Evolutionary conservation across 2,113 vertebrate species (phyloP).

Genomic region (Anser brachyrhynchus): DNA sequence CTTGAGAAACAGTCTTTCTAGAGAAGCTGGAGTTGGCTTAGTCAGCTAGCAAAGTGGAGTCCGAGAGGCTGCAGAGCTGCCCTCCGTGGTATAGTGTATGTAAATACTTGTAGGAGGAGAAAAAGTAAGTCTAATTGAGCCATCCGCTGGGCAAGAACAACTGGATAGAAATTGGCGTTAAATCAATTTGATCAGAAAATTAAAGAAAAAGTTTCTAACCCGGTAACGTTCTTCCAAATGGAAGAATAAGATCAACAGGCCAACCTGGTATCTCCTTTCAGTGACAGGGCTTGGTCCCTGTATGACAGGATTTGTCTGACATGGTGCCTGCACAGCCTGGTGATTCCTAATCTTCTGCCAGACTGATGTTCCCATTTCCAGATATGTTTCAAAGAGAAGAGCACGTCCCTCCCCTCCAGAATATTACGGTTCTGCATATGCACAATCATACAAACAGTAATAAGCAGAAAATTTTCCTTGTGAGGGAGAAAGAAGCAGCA

Average conservation of each 20-base stretch:
- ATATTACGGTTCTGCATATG: neutral
- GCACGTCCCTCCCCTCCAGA: neutral
- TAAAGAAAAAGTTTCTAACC: fast-evolving
- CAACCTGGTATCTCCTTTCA: neutral
- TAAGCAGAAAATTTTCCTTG: neutral
- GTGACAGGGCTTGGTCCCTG: fast-evolving
- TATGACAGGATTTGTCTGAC: neutral
- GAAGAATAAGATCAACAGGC: neutral
- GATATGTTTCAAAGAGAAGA: neutral
- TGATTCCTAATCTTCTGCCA: neutral
- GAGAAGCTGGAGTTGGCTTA: neutral
- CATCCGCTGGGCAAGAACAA: neutral
- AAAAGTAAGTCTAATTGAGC: neutral
- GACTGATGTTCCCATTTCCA: neutral
- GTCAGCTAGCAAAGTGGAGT: neutral
- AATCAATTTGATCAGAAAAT: neutral
- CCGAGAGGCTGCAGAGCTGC: neutral
- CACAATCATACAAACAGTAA: neutral
- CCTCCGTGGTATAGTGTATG: neutral
- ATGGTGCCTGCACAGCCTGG: neutral
- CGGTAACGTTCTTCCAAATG: neutral
- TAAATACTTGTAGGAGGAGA: neutral
- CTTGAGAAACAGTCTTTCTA: neutral
- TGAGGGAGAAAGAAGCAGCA: neutral
- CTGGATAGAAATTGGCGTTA: neutral